Percentiles rank a stretch among this genome's conserved stretches.
phyloP scores from a whole-genome alignment of 2,888 invertebrate genomes.

The Diarsia rubi region DNA sequence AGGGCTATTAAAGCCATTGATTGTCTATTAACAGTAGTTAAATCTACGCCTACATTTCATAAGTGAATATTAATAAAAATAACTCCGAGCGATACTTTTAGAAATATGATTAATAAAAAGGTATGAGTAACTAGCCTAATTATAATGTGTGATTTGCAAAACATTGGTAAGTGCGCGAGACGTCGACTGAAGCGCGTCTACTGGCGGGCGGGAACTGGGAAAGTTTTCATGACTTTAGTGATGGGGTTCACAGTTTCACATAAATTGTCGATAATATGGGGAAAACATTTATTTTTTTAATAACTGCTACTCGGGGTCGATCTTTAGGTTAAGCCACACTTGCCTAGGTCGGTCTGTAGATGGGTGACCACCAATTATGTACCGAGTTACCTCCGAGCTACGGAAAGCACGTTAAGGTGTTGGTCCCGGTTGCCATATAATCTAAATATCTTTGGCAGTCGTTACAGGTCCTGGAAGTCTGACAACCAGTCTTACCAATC shows the following conservation, averaged over 20 bases:
- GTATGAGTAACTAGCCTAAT: constrained; percentile 62
- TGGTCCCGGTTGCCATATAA: no score
- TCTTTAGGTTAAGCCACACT: no score
- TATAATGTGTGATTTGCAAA: constrained; percentile 54
- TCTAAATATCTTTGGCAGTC: no score
- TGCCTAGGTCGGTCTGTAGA: no score
- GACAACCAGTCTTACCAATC: no score
- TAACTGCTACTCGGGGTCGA: no score
- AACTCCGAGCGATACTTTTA: constrained; percentile 24
- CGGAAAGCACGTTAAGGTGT: no score
- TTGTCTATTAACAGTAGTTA: background rate
- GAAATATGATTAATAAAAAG: constrained; percentile 38
- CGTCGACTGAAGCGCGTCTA: constrained; percentile 40
- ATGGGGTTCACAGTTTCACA: constrained; percentile 9
- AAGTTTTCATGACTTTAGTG: constrained; percentile 61
- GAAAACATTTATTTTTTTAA: background rate
- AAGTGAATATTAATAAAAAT: constrained; percentile 24
- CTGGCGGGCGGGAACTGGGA: constrained; percentile 54
- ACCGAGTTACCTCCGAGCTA: no score
- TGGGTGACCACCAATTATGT: no score
- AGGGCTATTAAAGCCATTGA: background rate
- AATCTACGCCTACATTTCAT: constrained; percentile 8
- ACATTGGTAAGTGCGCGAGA: constrained; percentile 41
- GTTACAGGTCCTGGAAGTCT: no score
- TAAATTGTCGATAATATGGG: constrained; percentile 22